phyloP scores from a whole-genome alignment of 2,797 vertebrate genomes.

The Sebastiscus albofasciatus region DNA sequence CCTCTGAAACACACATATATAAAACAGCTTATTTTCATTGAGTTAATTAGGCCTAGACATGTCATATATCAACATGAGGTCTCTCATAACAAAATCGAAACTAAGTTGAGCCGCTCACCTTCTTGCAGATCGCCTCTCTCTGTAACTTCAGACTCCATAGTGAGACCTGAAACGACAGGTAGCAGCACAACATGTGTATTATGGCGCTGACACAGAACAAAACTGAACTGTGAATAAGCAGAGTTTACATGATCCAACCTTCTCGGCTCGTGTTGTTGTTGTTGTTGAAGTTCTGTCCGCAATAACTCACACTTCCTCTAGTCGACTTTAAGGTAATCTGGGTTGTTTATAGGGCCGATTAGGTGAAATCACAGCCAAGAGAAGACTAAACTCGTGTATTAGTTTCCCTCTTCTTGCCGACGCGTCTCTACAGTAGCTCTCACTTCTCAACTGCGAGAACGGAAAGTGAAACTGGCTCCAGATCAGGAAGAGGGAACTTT shows the following conservation, averaged over 20 bases:
- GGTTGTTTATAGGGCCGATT: rapidly evolving
- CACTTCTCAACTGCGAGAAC: not conserved
- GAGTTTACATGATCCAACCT: slow-evolving; percentile 9
- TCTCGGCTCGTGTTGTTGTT: not conserved
- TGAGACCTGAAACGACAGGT: slow-evolving; percentile 31
- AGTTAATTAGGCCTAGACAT: no score
- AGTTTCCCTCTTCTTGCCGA: not conserved
- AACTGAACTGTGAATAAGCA: not conserved
- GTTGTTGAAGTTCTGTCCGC: not conserved
- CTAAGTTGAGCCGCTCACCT: slow-evolving; percentile 52
- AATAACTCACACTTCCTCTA: not conserved
- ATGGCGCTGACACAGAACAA: not conserved
- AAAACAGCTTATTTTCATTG: no score
- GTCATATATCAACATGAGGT: not conserved
- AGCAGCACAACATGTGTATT: not conserved
- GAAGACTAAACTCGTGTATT: not conserved
- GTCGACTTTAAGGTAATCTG: not conserved
- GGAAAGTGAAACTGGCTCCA: slow-evolving; percentile 63
- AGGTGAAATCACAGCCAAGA: rapidly evolving
- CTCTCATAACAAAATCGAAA: slow-evolving; percentile 22
- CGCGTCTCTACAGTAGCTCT: not conserved
- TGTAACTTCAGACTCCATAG: slow-evolving; percentile 44
- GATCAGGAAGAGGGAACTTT: slow-evolving; percentile 51
- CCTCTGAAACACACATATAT: not conserved
- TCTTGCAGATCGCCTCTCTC: slow-evolving; percentile 32